A percentile compares a stretch with the other conserved stretches of the same genome.
Conservation (phyloP, 1,140 invertebrate species). For the Pomacea maculata region DNA sequence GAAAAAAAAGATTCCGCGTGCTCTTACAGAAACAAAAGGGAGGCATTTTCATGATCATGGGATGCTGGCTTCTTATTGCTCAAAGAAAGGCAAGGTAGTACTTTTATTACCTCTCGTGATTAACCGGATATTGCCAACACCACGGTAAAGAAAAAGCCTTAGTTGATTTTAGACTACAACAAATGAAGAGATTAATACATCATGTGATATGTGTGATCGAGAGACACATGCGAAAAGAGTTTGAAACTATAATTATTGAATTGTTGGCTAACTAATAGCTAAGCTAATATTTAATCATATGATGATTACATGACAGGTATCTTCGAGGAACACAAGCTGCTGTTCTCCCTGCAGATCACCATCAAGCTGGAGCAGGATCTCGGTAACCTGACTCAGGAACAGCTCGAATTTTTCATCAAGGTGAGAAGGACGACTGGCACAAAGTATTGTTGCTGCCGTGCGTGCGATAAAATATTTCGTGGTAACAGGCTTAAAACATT, state of each 20-base stretch:
- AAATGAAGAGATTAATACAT: neutral
- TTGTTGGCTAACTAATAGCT: neutral
- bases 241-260: neutral
- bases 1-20: too few species aligned
- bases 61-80: too few species aligned
- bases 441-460: too few species aligned
- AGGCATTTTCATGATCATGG: too few species aligned
- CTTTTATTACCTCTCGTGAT: too few species aligned
- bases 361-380: conserved; percentile 80
- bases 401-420: conserved; percentile 91
- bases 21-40: too few species aligned
- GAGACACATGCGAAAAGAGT: neutral
- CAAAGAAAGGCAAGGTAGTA: too few species aligned
- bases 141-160: too few species aligned
- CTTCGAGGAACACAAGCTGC: conserved; percentile 85
- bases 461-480: too few species aligned
- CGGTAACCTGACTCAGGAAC: conserved; percentile 71
- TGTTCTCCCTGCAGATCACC: conserved; percentile 89
- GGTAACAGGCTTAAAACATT: too few species aligned
- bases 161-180: too few species aligned
- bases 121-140: too few species aligned
- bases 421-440: conserved; percentile 26
- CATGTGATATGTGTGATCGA: neutral
- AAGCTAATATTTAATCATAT: conserved; percentile 9
- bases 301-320: conserved; percentile 69